phyloP scores from a whole-genome alignment of 2,797 vertebrate genomes.

The Gallinago stenura region DNA sequence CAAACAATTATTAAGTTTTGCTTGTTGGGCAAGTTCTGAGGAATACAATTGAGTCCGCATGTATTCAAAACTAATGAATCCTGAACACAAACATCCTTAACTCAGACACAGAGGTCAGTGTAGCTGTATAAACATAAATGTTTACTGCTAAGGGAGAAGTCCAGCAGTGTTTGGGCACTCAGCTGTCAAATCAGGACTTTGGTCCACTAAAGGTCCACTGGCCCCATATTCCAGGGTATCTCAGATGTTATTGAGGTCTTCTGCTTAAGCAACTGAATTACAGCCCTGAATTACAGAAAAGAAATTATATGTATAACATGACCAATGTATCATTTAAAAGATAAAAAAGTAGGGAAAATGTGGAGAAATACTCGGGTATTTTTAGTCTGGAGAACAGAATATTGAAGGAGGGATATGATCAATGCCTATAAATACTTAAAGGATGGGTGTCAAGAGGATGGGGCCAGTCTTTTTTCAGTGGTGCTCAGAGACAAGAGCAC shows the following conservation, averaged over 20 bases:
- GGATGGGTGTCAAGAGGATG: too few relatives aligned
- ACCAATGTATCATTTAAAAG: neutral
- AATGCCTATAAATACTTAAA: too few relatives aligned
- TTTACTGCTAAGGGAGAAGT: neutral
- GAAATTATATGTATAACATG: neutral
- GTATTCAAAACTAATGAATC: neutral
- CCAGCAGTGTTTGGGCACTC: too few relatives aligned
- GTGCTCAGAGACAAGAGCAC: too few relatives aligned
- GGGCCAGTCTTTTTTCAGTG: too few relatives aligned
- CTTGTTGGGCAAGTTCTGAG: neutral
- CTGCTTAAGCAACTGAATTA: neutral
- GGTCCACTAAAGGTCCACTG: neutral
- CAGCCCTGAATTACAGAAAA: neutral
- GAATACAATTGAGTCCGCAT: neutral
- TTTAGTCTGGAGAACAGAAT: too few relatives aligned
- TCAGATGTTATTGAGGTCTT: neutral
- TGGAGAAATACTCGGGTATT: neutral
- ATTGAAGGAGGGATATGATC: too few relatives aligned
- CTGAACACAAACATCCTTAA: neutral
- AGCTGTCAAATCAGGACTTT: neutral
- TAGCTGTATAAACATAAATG: neutral
- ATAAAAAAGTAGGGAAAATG: neutral
- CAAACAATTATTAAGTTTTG: neutral
- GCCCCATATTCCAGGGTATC: neutral
- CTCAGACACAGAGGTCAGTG: neutral